Conservation (phyloP, 1,140 invertebrate species). For the Drosophila obscura region DNA sequence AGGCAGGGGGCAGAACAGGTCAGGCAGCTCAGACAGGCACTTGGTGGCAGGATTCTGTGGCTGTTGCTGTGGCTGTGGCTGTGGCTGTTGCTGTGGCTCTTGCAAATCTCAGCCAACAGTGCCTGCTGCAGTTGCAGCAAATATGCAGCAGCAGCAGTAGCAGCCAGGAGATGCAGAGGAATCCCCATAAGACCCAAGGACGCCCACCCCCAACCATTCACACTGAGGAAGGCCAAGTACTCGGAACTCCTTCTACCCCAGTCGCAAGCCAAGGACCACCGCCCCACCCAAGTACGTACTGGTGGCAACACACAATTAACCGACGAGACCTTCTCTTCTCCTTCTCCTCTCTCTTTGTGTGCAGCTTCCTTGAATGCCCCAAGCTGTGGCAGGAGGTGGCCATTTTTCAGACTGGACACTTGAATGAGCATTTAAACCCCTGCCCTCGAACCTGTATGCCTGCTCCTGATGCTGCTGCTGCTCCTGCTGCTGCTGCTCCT, state of each 20-base stretch:
- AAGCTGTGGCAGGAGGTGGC: conserved; percentile 42
- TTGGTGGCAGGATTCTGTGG: too few relatives aligned
- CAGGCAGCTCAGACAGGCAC: too few relatives aligned
- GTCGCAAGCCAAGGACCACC: too few relatives aligned
- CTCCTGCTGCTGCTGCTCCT: neutral
- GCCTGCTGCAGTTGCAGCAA: conserved; percentile 38
- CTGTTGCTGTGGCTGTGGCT: too few relatives aligned
- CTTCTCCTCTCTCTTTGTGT: neutral
- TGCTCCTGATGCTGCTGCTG: conserved; percentile 2
- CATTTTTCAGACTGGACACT: conserved; percentile 78
- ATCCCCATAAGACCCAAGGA: conserved; percentile 39
- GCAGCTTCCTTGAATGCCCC: conserved; percentile 58
- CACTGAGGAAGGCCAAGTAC: neutral
- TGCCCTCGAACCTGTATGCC: neutral
- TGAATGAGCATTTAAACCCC: conserved; percentile 59
- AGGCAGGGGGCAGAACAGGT: too few relatives aligned
- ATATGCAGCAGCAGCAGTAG: conserved; percentile 40
- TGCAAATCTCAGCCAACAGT: conserved; percentile 11
- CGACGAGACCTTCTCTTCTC: conserved; percentile 12
- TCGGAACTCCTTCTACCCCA: too few relatives aligned
- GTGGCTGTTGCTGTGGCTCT: too few relatives aligned
- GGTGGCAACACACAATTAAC: conserved; percentile 39
- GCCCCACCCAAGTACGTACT: too few relatives aligned
- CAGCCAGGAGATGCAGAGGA: conserved; percentile 26
- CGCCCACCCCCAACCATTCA: neutral